Evolutionary conservation across 2,797 vertebrate species (phyloP).

Genomic region (Uromys caudimaculatus): DNA sequence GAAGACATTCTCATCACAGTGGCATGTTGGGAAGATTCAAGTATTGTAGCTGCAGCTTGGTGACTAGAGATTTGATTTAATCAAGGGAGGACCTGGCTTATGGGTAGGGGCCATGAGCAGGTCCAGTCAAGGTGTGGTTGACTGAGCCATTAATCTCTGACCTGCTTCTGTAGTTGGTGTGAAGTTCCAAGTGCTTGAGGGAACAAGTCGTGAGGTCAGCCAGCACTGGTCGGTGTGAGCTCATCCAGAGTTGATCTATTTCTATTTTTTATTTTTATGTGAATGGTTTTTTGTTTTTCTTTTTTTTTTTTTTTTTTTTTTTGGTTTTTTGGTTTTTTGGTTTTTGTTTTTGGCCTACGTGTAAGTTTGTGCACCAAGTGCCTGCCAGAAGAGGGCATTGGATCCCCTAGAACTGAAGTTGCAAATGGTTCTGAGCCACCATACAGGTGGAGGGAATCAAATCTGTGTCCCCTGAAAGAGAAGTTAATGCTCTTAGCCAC

Average conservation of each 20-base stretch:
- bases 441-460: not conserved
- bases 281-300: not conserved
- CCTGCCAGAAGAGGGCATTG: not conserved
- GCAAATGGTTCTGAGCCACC: not conserved
- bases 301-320: not conserved
- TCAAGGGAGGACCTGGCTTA: not conserved
- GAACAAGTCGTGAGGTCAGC: not conserved
- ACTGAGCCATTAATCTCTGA: not conserved
- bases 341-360: not conserved
- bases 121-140: not conserved
- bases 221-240: not conserved
- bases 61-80: not conserved
- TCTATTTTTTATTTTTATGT: not conserved
- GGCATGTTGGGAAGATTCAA: not conserved
- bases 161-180: not conserved
- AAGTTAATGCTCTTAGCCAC: not conserved
- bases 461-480: not conserved
- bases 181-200: not conserved
- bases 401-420: not conserved
- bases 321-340: not conserved
- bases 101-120: not conserved
- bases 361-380: not conserved
- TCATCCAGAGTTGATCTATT: no score
- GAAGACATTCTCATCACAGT: not conserved
- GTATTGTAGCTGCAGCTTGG: not conserved